Base-by-base conservation (phyloP, 1,140 invertebrate genomes). In the Lineus longissimus region DNA sequence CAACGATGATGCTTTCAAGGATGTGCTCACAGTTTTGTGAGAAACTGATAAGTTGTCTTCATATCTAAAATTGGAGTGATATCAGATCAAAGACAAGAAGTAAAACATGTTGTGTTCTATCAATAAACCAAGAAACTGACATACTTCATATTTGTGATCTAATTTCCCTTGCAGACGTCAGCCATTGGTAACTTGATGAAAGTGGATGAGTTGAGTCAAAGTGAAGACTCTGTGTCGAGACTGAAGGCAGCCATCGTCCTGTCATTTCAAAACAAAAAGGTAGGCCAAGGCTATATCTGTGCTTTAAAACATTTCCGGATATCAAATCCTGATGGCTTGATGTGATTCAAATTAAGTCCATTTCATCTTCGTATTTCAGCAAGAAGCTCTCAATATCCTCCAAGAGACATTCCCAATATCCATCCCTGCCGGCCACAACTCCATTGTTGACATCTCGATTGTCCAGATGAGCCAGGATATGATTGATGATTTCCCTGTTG, bases 401-500 rank as follows among this genome's bases (percentile, higher is more conserved):
- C 80, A 85, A 2, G 87, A 89, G 70, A 77, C 91, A 30, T 89
- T 93, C 77, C 87, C 87, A 15, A 41, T 80, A 9, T 82, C 54
- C 22, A 62, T 15, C 61, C 62, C 62, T 57, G 79, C 84, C 15
- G 63, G 64, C 51, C 41, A 19, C 13, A 56, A 55, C 19, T 63
- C 70, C 25, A 76, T 80, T 27, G 80, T 92, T 0, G 88, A 92
- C 80, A 85, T 85, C 58, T 81, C 88, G 27, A 87, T 92, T 43
- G 76, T 90, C n/a, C 82, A 83, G 45, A 85, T 93, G 0, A 91
- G 90, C 61, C 84, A 86, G 62, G 89, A 93, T 73, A 82, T 96
- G 58, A 87, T 95, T 51, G 90, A 96, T 79, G 93, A 96, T 82
- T 88, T 89, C 67, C 94, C 94, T 7, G 87, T 89, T 1, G 87